Base-by-base conservation (phyloP, 2,888 invertebrate species). In the Opisthograptis luteolata region DNA sequence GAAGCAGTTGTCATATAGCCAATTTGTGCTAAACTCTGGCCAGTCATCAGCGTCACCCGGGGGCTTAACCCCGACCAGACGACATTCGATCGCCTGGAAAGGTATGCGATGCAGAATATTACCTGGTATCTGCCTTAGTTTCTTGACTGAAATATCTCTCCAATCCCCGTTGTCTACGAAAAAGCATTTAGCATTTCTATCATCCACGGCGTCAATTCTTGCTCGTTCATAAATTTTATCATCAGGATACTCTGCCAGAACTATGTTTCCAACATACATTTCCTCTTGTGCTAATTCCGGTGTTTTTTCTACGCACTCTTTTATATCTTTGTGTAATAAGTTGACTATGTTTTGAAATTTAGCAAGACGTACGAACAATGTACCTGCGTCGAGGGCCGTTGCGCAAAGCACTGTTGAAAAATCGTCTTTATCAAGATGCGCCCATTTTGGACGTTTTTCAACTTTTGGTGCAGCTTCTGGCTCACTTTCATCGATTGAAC, bases 101-200 rank as follows among this genome's bases (percentile, higher is more conserved):
- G 94, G 94, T 50, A 94, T 68, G 64, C 84, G 84, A 2, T 70
- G 76, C 15, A 93, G 81, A 15, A 92, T 80, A 35, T 84, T 76
- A 13, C 91, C 84, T 0, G 91, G 84, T 14, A 94, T 87, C 32
- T 85, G 79, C 17, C 80, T 73, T 12, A 94, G 58, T 56, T 91
- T 77, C 2, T 79, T 67, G 2, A 70, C 58, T 0, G 76, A 54
- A 0, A 93, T 81, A 0, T 74, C 68, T 30, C 79, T 79, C 67
- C 81, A 88, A 66, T 94, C 93, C 0, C 94, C 94, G 63, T 92
- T 92, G 70, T 94, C 94, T 0, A 94, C 92, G 66, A 92, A 94
- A 66, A 93, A 93, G 55, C 92, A 92, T 51, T 91, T 83, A 0
- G 88, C 87, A 60, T 83, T 84, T n/a, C 70, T 65, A n/a, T 75